Evolutionary conservation across 2,797 vertebrate genomes (phyloP).

Genomic region (Halcyon smyrnensis): DNA sequence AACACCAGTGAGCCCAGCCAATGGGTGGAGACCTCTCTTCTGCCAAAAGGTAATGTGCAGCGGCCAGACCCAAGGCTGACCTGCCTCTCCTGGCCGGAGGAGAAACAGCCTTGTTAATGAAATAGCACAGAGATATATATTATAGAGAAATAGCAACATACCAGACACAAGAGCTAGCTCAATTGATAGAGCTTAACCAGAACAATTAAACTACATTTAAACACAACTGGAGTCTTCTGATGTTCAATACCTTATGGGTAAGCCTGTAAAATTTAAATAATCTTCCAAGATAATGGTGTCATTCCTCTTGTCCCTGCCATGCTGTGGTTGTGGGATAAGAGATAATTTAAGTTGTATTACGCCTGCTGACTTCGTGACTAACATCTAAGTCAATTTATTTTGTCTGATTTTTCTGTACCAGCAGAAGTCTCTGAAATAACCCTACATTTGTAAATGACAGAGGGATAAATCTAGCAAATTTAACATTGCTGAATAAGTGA

Average conservation of each 20-base stretch:
- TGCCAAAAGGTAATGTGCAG: conserved; percentile 13
- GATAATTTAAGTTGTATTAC: background rate
- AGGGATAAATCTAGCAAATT: background rate
- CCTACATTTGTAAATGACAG: background rate
- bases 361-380: background rate
- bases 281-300: fast-evolving
- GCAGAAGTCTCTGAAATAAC: background rate
- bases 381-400: background rate
- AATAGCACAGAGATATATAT: background rate
- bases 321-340: background rate
- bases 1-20: conserved; percentile 38
- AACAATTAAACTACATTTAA: background rate
- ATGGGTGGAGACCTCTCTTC: conserved; percentile 61
- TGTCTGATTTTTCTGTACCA: background rate
- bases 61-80: fast-evolving
- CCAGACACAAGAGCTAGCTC: background rate
- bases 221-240: background rate
- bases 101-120: background rate
- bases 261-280: background rate
- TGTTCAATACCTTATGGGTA: background rate
- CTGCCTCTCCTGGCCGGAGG: background rate
- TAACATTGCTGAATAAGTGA: background rate
- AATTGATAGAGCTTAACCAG: background rate
- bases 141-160: background rate
- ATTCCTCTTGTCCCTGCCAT: background rate